Evolutionary conservation across 1,140 invertebrate genomes (phyloP), one percentile per base, ranked within the genome.

Genomic region (Hyphantria cunea): DNA sequence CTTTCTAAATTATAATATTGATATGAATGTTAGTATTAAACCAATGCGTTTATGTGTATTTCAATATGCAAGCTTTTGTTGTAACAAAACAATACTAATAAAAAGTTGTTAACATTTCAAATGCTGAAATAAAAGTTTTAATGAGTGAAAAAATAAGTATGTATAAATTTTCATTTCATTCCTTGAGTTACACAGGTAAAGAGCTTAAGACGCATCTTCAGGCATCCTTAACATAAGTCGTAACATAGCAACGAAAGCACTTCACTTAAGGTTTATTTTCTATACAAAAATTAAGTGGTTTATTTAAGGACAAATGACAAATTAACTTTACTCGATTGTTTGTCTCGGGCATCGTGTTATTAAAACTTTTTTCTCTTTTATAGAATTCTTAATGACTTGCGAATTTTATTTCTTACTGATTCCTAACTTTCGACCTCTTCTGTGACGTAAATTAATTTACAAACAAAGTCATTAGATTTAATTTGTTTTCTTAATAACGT

Each of bases 251-350:
- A 12, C 54, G 31, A 17, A 56, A 47, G 33, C 44, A 47, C 54
- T 34, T 47, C 44, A 25, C 54, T 10, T 9, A 48, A 31, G 52
- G 12, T 44, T 56, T 56, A 44, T 56, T 33, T 54, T 10, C 17
- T 12, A 15, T 8, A 54, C 6, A 47, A 39, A 64, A 65, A n/a
- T n/a, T n/a, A n/a, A n/a, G n/a, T 66, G 49, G 51, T 44, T 59
- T 59, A 47, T 55, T 53, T n/a, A n/a, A n/a, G n/a, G 17, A 1
- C 17, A 25, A 31, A 52, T 63, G 53, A 70, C 54, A 63, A 67
- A 73, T 73, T 73, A 73, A 67, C 71, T 73, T 73, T 67, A 64
- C 62, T 64, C 55, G 52, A 54, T 51, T 54, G 67, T 73, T 5
- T 25, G 17, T 25, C 5, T 25, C 67, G 64, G 41, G 56, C 51